phyloP scores from a whole-genome alignment of 2,797 vertebrate genomes.

The Pachyuromys duprasi region DNA sequence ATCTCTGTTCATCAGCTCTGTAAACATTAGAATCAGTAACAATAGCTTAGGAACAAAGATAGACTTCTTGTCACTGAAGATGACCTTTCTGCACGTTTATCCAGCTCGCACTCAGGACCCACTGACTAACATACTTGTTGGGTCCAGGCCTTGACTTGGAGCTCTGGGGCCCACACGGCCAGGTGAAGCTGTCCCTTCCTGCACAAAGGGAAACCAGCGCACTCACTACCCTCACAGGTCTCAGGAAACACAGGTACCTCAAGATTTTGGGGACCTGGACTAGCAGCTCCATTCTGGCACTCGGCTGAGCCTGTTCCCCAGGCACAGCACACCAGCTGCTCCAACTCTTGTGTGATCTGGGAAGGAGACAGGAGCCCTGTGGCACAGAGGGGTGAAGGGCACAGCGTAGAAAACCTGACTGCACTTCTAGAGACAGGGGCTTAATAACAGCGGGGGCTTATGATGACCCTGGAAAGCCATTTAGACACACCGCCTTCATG shows the following conservation, averaged over 20 bases:
- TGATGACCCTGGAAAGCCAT: not conserved
- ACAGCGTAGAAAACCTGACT: not conserved
- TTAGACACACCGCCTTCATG: not conserved
- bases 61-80: slow-evolving; percentile 83
- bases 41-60: slow-evolving; percentile 82
- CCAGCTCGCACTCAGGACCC: slow-evolving; percentile 81
- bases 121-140: slow-evolving; percentile 79
- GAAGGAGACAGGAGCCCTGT: not conserved
- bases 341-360: not conserved
- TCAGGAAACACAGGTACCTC: not conserved
- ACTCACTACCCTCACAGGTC: not conserved
- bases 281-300: not conserved
- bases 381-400: not conserved
- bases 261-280: slow-evolving; percentile 47
- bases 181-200: slow-evolving; percentile 46
- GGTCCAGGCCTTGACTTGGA: slow-evolving; percentile 79
- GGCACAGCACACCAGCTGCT: not conserved
- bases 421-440: not conserved
- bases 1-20: slow-evolving; percentile 77
- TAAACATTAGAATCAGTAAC: slow-evolving; percentile 80
- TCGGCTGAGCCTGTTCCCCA: not conserved
- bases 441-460: not conserved
- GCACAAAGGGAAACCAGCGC: slow-evolving; percentile 54
- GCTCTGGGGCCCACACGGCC: slow-evolving; percentile 55
- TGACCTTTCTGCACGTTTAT: slow-evolving; percentile 83